phyloP scores from a whole-genome alignment of 1,140 invertebrate genomes.

The Amyelois transitella region DNA sequence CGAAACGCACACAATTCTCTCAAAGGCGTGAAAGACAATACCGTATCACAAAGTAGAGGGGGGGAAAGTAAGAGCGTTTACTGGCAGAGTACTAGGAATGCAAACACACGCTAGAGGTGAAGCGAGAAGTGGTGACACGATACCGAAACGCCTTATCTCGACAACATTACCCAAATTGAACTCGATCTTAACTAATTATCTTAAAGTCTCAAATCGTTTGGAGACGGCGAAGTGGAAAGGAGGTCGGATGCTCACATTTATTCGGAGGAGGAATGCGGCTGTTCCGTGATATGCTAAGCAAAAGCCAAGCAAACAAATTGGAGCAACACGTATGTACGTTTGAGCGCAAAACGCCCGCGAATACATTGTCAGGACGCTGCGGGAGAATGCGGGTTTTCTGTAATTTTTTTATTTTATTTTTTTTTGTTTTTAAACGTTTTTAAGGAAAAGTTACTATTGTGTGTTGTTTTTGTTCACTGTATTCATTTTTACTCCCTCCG shows the following conservation, averaged over 20 bases:
- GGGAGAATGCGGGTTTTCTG: background rate
- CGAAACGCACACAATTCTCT: constrained; percentile 39
- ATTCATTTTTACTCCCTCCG: no score
- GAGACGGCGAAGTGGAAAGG: constrained; percentile 16
- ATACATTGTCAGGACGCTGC: constrained; percentile 9
- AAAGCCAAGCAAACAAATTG: constrained; percentile 67
- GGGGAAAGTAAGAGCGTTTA: constrained; percentile 60
- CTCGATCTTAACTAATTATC: background rate
- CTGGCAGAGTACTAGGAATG: constrained; percentile 55
- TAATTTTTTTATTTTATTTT: background rate
- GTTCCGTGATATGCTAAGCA: constrained; percentile 66
- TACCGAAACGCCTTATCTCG: constrained; percentile 6
- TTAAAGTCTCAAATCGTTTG: background rate
- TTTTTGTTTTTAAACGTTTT: background rate
- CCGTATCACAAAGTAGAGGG: constrained; percentile 50
- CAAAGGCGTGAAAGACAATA: constrained; percentile 57
- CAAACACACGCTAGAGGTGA: constrained; percentile 55
- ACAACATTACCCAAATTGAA: constrained; percentile 4
- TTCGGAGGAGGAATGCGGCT: constrained; percentile 53
- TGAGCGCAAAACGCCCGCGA: constrained; percentile 1
- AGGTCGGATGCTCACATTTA: constrained; percentile 59
- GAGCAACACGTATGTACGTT: constrained; percentile 15
- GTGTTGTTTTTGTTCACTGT: no score
- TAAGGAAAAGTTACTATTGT: background rate
- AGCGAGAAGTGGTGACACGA: constrained; percentile 30